phyloP scores from a whole-genome alignment of 2,888 invertebrate species.

The Ennomos quercinarius region DNA sequence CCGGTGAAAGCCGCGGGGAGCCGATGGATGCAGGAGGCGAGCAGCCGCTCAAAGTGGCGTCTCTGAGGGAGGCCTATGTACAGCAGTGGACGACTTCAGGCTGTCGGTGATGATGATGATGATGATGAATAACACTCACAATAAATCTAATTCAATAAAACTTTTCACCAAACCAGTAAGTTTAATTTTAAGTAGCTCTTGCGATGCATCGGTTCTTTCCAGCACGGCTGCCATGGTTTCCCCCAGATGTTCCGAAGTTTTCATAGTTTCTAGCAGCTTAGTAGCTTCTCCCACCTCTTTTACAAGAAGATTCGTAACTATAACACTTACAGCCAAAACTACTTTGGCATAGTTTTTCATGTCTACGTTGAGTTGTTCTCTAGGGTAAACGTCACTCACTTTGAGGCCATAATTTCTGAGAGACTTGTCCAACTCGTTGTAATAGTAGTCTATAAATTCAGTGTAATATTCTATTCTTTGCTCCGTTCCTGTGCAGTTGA shows the following conservation, averaged over 20 bases:
- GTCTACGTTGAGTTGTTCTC: conserved; percentile 47
- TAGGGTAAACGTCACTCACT: conserved; percentile 43
- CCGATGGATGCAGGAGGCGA: too few relatives aligned
- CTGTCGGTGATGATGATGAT: too few relatives aligned
- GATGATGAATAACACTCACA: neutral
- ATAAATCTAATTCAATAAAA: conserved; percentile 5
- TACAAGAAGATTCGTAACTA: conserved; percentile 30
- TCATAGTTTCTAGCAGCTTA: neutral
- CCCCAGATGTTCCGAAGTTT: neutral
- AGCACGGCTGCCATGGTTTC: conserved; percentile 1
- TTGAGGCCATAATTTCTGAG: conserved; percentile 45
- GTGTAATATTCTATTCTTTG: conserved; percentile 10
- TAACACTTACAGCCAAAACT: conserved; percentile 36
- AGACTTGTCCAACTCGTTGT: conserved; percentile 43
- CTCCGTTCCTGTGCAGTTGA: conserved; percentile 7
- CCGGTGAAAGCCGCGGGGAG: too few relatives aligned
- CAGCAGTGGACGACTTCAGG: too few relatives aligned
- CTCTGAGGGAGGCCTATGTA: too few relatives aligned
- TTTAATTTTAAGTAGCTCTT: neutral
- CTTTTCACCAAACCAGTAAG: neutral
- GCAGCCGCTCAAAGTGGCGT: too few relatives aligned
- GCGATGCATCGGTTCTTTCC: neutral
- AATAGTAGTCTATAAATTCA: conserved; percentile 51
- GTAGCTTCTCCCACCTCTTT: conserved; percentile 1
- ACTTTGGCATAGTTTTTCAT: conserved; percentile 47